Percentiles rank a stretch among this genome's conserved stretches.
Evolutionary conservation across 2,888 invertebrate genomes (phyloP).

Genomic region (Brassicogethes aeneus): DNA sequence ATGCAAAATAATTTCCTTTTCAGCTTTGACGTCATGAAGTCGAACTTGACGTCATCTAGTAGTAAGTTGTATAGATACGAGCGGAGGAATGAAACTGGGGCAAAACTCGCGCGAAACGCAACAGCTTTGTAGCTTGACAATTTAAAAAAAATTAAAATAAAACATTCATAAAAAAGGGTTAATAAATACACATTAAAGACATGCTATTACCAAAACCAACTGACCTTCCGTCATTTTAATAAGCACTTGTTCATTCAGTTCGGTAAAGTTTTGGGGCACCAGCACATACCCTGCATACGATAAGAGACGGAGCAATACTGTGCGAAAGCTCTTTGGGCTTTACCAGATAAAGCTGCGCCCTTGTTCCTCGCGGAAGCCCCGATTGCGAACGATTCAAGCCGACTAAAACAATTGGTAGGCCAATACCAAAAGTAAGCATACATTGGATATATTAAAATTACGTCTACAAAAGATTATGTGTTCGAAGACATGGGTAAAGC

Average conservation of each 20-base stretch:
- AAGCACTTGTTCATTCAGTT: constrained; percentile 2
- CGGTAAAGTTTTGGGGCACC: background rate
- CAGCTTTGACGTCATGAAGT: background rate
- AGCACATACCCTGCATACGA: background rate
- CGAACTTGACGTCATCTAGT: constrained; percentile 5
- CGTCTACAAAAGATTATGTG: no score
- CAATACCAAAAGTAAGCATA: background rate
- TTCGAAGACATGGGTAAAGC: no score
- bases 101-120: no score
- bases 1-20: no score
- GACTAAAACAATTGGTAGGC: constrained; percentile 2
- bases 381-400: constrained; percentile 3
- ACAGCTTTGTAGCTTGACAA: no score
- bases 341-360: constrained; percentile 2
- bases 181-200: no score
- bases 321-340: constrained; percentile 1
- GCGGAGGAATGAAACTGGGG: background rate
- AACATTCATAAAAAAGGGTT: no score
- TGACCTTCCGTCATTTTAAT: constrained; percentile 18
- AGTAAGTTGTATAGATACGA: constrained; percentile 1
- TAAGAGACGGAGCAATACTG: constrained; percentile 3
- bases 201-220: constrained; percentile 5
- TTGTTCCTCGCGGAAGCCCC: constrained; percentile 1
- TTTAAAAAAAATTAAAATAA: no score
- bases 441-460: no score